A percentile compares a stretch with the other conserved stretches of the same genome.
Conservation (phyloP, 2,888 invertebrate genomes). For the Tinea pellionella region DNA sequence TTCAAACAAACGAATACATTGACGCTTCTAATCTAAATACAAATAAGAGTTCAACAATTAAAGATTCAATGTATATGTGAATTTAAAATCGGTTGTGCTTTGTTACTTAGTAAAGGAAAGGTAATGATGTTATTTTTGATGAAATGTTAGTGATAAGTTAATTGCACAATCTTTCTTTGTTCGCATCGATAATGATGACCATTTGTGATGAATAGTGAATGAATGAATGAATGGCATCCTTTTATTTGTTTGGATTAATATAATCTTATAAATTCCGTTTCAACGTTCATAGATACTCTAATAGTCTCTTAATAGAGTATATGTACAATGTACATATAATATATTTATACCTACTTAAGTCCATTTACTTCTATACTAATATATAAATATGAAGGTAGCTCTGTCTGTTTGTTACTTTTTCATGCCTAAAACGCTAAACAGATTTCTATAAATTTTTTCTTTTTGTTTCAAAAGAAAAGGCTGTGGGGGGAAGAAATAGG, state of each 20-base stretch:
- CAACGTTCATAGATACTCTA: too few species aligned
- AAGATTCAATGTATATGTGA: constrained; percentile 4
- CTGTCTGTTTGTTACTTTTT: too few species aligned
- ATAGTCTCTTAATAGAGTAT: too few species aligned
- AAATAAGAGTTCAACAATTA: background rate
- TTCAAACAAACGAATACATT: background rate
- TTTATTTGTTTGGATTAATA: background rate
- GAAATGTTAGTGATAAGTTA: constrained; percentile 53
- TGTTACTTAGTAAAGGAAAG: background rate
- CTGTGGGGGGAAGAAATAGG: too few species aligned
- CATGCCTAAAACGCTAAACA: too few species aligned
- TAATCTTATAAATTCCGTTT: background rate
- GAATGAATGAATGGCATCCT: background rate
- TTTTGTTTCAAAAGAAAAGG: too few species aligned
- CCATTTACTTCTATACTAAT: too few species aligned
- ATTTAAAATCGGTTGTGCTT: constrained; percentile 16
- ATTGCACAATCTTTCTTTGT: constrained; percentile 62
- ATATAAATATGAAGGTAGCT: too few species aligned
- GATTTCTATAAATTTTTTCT: too few species aligned
- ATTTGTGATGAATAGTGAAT: background rate
- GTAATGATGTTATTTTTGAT: constrained; percentile 24
- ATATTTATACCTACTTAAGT: too few species aligned
- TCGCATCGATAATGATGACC: constrained; percentile 11
- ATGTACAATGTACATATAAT: too few species aligned
- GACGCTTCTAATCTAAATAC: background rate